These are phyloP conservation scores for Pachyrhynchus sulphureomaculatus DNA, from an alignment of 1,140 invertebrate genomes.

Conservation along the genomic window DNA sequence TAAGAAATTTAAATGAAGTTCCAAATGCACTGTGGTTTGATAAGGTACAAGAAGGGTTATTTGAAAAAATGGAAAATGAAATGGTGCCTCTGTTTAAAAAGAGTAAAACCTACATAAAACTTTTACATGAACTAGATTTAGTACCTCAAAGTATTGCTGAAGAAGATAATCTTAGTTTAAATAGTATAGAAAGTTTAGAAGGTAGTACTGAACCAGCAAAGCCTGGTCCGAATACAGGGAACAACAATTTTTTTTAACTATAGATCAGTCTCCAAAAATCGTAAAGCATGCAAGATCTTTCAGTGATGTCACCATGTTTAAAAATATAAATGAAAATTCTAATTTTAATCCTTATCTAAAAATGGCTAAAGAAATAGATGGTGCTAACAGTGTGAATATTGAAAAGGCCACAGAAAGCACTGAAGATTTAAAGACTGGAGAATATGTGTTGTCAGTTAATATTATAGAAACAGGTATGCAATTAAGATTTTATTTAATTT, in stretches of 20 bases:
- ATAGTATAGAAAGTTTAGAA: conserved; percentile 51
- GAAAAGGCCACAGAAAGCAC: not conserved
- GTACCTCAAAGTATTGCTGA: conserved; percentile 59
- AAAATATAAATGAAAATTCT: not conserved
- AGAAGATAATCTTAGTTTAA: conserved; percentile 59
- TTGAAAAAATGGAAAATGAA: conserved; percentile 65
- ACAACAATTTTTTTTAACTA: conserved; percentile 25
- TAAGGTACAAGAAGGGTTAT: conserved; percentile 72
- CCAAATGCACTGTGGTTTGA: conserved; percentile 81
- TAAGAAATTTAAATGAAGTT: conserved; percentile 60
- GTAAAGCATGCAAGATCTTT: conserved; percentile 45
- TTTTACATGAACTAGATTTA: conserved; percentile 76
- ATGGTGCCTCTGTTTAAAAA: conserved; percentile 72
- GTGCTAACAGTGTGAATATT: conserved; percentile 23
- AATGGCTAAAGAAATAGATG: conserved; percentile 4
- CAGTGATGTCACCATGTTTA: conserved; percentile 44
- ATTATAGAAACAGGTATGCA: conserved; percentile 71
- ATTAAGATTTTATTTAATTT: not conserved
- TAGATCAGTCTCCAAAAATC: conserved; percentile 50
- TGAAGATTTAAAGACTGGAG: conserved; percentile 59
- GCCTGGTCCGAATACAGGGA: conserved; percentile 9
- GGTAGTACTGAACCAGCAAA: not conserved
- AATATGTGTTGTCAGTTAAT: conserved; percentile 62
- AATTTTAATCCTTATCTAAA: conserved; percentile 8
- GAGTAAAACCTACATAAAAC: conserved; percentile 68